Base-by-base conservation (phyloP, 2,113 vertebrate genomes). In the Coryphaenoides rupestris region DNA sequence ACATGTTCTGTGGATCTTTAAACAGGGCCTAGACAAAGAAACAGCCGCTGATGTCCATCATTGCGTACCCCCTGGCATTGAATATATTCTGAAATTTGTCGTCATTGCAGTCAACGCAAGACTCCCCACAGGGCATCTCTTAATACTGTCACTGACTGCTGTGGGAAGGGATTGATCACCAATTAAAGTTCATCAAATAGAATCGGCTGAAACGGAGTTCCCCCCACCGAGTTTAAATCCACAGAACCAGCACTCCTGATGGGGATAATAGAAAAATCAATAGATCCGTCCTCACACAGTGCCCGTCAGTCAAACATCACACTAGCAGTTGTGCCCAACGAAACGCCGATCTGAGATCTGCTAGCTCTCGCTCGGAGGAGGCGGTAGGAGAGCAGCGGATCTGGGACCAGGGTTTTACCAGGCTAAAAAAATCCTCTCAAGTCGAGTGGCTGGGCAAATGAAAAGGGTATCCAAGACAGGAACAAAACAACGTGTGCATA, bases 251-350 rank as follows among this genome's bases (percentile, higher is more conserved):
- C 55, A 9, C 70, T 79, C 75, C 71, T 76, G 21, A 67, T 59
- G 71, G 69, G 74, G 67, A 33, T 50, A 66, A 50, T 53, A 65
- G 74, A 49, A 72, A 76, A 78, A 76, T 82, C 70, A 72, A 71
- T 72, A 57, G 58, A 77, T 71, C 82, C 68, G 71, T 75, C 76
- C 74, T 88, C 84, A 86, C 79, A 82, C 71, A 82, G 82, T 79
- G 80, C 75, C 75, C n/a, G 78, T 89, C 82, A 88, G 89, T 90
- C 87, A 80, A 78, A 73, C 74, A 82, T 84, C 88, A 87, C 79
- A 73, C 77, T 24, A 74, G 50, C 61, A 78, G 64, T 63, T 84
- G 60, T 70, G 63, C 57, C 40, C 46, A 9, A 47, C 57, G 46
- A 15, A 63, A 59, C 47, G 0, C 77, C 47, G 69, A 69, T 49